Percentiles rank a stretch among this genome's conserved stretches.
Evolutionary conservation across 2,797 vertebrate genomes (phyloP).

Genomic region (Catostomus latipinnis): DNA sequence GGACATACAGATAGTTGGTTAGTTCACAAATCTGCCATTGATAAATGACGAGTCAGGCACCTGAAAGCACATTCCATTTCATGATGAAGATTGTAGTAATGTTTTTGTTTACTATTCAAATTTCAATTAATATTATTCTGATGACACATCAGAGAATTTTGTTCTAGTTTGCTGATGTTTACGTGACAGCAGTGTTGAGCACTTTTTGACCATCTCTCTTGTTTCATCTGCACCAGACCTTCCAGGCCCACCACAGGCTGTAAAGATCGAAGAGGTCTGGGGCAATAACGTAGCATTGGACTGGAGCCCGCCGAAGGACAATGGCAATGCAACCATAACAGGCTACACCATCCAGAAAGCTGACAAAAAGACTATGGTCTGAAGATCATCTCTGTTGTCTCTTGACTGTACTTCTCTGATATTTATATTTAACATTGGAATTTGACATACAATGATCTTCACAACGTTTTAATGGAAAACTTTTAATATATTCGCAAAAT

Average conservation of each 20-base stretch:
- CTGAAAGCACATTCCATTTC: no score
- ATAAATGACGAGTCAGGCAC: no score
- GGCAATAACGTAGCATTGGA: slow-evolving; percentile 93
- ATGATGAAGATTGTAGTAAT: no score
- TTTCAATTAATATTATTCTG: no score
- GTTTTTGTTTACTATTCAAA: no score
- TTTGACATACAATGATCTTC: no score
- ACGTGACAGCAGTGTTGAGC: background rate
- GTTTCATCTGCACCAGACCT: slow-evolving; percentile 79
- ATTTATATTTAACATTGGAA: background rate
- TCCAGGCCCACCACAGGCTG: slow-evolving; percentile 88
- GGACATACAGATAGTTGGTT: slow-evolving; percentile 95
- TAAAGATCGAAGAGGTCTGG: slow-evolving; percentile 95
- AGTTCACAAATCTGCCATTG: slow-evolving; percentile 56
- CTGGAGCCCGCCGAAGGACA: slow-evolving; percentile 93
- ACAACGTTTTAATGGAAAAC: no score
- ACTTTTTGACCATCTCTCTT: background rate
- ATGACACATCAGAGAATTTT: background rate
- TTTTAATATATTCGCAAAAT: no score
- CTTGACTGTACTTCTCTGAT: no score
- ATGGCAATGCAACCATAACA: slow-evolving; percentile 92
- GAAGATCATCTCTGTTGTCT: background rate
- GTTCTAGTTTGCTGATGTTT: background rate
- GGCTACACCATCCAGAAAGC: slow-evolving; percentile 99
- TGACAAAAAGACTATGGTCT: slow-evolving; percentile 98